Evolutionary conservation across 2,797 vertebrate genomes (phyloP).

Genomic region (Coregonus ussuriensis): DNA sequence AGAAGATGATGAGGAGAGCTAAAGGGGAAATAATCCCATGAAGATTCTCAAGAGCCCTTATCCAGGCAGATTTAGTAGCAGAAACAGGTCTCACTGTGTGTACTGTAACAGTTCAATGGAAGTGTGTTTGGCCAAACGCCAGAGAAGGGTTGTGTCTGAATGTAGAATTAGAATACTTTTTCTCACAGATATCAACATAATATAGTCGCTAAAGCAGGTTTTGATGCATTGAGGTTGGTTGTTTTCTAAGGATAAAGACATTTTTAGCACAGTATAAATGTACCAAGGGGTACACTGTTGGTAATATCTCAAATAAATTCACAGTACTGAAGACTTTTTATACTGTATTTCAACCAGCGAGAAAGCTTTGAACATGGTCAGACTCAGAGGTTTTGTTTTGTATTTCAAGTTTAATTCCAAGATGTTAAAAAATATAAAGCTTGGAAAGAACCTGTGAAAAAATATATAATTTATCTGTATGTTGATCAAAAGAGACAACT

Average conservation of each 20-base stretch:
- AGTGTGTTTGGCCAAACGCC: slow-evolving; percentile 72
- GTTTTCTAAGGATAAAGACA: slow-evolving; percentile 77
- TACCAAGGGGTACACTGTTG: slow-evolving; percentile 78
- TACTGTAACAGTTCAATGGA: slow-evolving; percentile 70
- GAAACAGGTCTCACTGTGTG: slow-evolving; percentile 74
- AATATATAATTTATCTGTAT: slow-evolving; percentile 68
- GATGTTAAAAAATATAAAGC: slow-evolving; percentile 50
- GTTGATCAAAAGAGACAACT: slow-evolving; percentile 74
- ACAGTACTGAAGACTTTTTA: slow-evolving; percentile 88
- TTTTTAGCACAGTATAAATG: slow-evolving; percentile 88
- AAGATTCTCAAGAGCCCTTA: slow-evolving; percentile 78
- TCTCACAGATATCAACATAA: slow-evolving; percentile 62
- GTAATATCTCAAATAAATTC: slow-evolving; percentile 75
- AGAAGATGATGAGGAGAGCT: slow-evolving; percentile 54
- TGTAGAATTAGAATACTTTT: slow-evolving; percentile 72
- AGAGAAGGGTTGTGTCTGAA: slow-evolving; percentile 70
- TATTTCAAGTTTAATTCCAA: slow-evolving; percentile 77
- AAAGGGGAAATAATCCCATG: slow-evolving; percentile 70
- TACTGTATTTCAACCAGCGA: slow-evolving; percentile 94
- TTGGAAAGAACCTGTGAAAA: slow-evolving; percentile 57
- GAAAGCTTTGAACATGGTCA: slow-evolving; percentile 83
- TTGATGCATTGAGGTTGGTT: slow-evolving; percentile 58
- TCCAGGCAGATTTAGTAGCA: slow-evolving; percentile 66
- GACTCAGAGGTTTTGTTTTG: slow-evolving; percentile 76
- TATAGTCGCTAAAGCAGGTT: slow-evolving; percentile 60